Conservation (phyloP, 1,140 invertebrate species). For the Dendroctonus valens region DNA sequence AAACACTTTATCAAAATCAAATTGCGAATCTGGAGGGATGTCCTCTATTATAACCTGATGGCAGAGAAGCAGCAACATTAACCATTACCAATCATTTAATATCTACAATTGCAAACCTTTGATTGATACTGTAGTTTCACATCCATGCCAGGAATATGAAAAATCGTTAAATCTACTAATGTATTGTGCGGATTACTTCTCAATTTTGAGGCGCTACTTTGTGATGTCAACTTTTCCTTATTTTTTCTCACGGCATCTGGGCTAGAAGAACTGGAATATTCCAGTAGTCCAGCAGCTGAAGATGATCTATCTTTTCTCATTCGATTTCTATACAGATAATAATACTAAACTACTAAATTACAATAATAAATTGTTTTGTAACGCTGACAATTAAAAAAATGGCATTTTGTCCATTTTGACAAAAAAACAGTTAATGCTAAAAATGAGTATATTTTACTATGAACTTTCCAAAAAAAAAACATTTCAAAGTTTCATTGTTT, state of each 20-base stretch:
- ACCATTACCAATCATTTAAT: neutral
- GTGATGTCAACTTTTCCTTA: slow-evolving; percentile 54
- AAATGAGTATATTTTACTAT: too few species aligned
- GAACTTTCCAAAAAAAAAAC: too few species aligned
- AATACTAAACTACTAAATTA: neutral
- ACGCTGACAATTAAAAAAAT: too few species aligned
- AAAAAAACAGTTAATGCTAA: too few species aligned
- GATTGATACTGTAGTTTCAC: slow-evolving; percentile 92
- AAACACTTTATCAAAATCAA: slow-evolving; percentile 41
- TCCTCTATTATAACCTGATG: slow-evolving; percentile 35
- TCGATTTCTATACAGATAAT: slow-evolving; percentile 41
- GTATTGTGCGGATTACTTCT: slow-evolving; percentile 54
- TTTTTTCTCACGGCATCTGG: slow-evolving; percentile 54
- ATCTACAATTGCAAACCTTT: slow-evolving; percentile 57
- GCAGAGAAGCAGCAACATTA: neutral
- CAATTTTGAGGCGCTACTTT: slow-evolving; percentile 54
- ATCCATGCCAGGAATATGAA: slow-evolving; percentile 92
- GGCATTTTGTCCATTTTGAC: too few species aligned
- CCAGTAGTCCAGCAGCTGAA: slow-evolving; percentile 68
- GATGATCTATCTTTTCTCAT: slow-evolving; percentile 72
- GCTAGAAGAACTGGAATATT: slow-evolving; percentile 56
- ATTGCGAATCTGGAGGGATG: slow-evolving; percentile 19
- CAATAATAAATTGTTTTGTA: too few species aligned
- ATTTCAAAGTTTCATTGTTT: too few species aligned
- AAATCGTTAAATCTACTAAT: slow-evolving; percentile 82